Percentiles rank a stretch among this genome's conserved stretches.
Evolutionary conservation across 2,113 vertebrate species (phyloP).

Genomic region (Aythya baeri): DNA sequence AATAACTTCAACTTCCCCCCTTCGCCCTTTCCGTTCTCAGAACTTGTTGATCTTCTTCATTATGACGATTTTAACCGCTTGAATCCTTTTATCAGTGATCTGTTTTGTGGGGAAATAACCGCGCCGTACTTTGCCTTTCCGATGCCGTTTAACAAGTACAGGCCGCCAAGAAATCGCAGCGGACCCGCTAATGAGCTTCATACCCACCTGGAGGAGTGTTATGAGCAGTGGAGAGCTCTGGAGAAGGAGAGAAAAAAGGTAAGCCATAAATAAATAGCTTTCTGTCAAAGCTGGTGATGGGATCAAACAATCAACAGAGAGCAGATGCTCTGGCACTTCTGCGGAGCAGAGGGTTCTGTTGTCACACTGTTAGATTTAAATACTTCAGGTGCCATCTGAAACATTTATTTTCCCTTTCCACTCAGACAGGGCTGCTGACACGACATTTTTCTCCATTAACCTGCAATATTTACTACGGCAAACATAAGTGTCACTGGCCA

Average conservation of each 20-base stretch:
- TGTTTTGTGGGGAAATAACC: conserved; percentile 60
- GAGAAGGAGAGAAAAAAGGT: conserved; percentile 88
- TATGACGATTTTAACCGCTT: conserved; percentile 62
- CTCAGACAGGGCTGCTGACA: background rate
- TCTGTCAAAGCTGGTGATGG: background rate
- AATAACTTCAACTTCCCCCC: conserved; percentile 40
- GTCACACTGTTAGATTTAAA: background rate
- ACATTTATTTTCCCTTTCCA: background rate
- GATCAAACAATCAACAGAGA: background rate
- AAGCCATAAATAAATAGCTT: background rate
- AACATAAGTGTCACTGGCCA: background rate
- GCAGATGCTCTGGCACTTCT: background rate
- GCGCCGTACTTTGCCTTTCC: conserved; percentile 58
- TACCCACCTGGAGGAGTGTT: conserved; percentile 81
- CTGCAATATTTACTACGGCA: background rate
- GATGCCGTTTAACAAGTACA: background rate
- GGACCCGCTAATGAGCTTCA: conserved; percentile 76
- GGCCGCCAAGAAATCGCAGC: conserved; percentile 66
- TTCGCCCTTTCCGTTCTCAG: background rate
- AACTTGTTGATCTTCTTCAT: conserved; percentile 61
- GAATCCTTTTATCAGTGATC: conserved; percentile 63
- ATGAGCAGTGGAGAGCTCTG: conserved; percentile 80
- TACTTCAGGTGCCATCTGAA: background rate
- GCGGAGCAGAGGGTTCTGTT: background rate
- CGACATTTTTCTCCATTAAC: background rate